Evolutionary conservation across 1,140 invertebrate genomes (phyloP).

Genomic region (Drosophila sucinea): DNA sequence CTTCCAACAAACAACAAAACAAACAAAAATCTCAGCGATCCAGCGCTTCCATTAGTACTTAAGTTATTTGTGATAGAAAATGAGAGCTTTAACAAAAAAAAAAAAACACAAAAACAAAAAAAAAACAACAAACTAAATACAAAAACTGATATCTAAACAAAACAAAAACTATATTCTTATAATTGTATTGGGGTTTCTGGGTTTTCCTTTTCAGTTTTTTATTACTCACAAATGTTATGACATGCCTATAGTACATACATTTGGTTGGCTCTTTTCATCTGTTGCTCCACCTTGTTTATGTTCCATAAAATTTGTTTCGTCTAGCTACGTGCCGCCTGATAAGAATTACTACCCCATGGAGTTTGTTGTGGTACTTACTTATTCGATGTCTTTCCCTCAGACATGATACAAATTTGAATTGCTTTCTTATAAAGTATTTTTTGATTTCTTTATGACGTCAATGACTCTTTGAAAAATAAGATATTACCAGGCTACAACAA

Average conservation of each 20-base stretch:
- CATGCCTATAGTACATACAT: slow-evolving; percentile 18
- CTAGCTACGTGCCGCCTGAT: slow-evolving; percentile 46
- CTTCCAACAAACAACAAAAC: slow-evolving; percentile 19
- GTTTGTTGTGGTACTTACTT: slow-evolving; percentile 22
- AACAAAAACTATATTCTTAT: slow-evolving; percentile 51
- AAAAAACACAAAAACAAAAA: slow-evolving; percentile 47
- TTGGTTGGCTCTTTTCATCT: slow-evolving; percentile 20
- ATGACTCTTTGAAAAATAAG: background rate
- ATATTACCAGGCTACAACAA: background rate
- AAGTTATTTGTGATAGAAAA: slow-evolving; percentile 76
- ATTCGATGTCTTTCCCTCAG: background rate
- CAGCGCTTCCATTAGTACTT: slow-evolving; percentile 75
- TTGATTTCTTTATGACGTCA: slow-evolving; percentile 12
- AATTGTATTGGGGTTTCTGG: slow-evolving; percentile 34
- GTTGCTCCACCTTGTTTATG: slow-evolving; percentile 34
- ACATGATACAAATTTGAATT: slow-evolving; percentile 21
- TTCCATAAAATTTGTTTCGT: slow-evolving; percentile 31
- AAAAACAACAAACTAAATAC: slow-evolving; percentile 43
- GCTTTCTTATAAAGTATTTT: background rate
- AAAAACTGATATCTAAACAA: slow-evolving; percentile 36
- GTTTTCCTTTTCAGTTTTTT: slow-evolving; percentile 14
- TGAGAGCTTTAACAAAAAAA: slow-evolving; percentile 66
- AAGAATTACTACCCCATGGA: slow-evolving; percentile 20
- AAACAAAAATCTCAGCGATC: slow-evolving; percentile 60
- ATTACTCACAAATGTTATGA: slow-evolving; percentile 32